Base-by-base conservation (phyloP, 2,888 invertebrate species). In the Phalera bucephala region DNA sequence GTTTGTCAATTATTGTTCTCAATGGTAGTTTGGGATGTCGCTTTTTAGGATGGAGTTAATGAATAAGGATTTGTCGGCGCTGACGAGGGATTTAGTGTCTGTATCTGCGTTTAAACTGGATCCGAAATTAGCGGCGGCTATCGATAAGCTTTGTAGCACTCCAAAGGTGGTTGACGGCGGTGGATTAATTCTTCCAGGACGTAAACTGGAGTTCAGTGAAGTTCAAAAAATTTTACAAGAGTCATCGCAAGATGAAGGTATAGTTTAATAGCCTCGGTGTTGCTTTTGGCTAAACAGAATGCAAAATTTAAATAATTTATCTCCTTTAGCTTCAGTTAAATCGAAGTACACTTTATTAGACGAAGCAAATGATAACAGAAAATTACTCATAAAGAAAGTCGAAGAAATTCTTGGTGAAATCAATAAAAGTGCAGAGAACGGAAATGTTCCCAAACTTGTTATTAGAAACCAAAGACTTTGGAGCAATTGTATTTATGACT, bases 401-500 rank as follows among this genome's bases (percentile, higher is more conserved):
- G 87, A 91, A 63, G 63, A 71, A 2, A 81, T 91, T 45, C 72
- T 91, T 11, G 55, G 51, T 8, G 64, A 80, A 7, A 71, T 91
- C 9, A 83, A 90, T 29, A 79, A 68, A 58, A 75, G 79, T 33
- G 81, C 83, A 9, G 80, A 82, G 33, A 64, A 38, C 12, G 82
- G 79, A 8, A 63, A 66, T 10, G 63, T 61, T 4, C 91, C 90
- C 1, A 83, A 79, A 56, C 58, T 91, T 8, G 48, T 72, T 0
- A 69, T 90, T 32, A 74, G 90, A 57, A 90, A 90, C 49, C 90
- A 86, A 57, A 77, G 64, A 40, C 52, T 86, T 10, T 91, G 91
- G 88, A 86, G 83, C 40, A 92, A 92, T 54, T 91, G 91, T 46
- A 72, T 87, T 48, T 91, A 91, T 52, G 88, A 88, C 54, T 68